Evolutionary conservation across 2,797 vertebrate genomes (phyloP).

Genomic region (Clarias fuscus): DNA sequence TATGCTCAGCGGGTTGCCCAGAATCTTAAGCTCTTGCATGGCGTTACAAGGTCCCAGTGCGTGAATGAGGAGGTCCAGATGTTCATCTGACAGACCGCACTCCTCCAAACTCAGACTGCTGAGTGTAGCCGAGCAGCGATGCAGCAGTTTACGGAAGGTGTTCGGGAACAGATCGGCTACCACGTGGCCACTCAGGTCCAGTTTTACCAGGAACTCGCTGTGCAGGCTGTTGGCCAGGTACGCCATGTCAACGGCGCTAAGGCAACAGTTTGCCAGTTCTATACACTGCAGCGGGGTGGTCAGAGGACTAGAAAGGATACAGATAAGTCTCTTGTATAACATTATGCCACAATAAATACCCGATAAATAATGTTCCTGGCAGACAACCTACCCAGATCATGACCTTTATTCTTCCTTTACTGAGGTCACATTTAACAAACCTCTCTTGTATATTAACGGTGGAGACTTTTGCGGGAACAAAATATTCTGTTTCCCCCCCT

Average conservation of each 20-base stretch:
- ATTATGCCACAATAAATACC: neutral
- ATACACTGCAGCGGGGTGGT: constrained; percentile 82
- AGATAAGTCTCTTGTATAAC: neutral
- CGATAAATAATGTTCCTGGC: neutral
- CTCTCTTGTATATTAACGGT: neutral
- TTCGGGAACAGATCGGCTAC: constrained; percentile 77
- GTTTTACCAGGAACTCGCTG: constrained; percentile 77
- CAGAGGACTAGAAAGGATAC: constrained; percentile 75
- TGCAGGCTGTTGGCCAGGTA: constrained; percentile 90
- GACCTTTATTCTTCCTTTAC: neutral
- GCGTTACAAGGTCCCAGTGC: constrained; percentile 76
- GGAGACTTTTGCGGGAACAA: too few species aligned
- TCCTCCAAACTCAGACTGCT: constrained; percentile 84
- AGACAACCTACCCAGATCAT: too few species aligned
- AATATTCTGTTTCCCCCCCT: too few species aligned
- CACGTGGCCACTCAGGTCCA: constrained; percentile 92
- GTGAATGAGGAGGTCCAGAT: constrained; percentile 73
- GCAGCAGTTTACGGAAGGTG: constrained; percentile 83
- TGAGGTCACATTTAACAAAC: neutral
- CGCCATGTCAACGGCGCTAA: constrained; percentile 85
- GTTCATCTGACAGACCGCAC: constrained; percentile 81
- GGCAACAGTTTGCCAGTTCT: constrained; percentile 87
- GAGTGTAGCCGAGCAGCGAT: constrained; percentile 78
- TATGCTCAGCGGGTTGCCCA: constrained; percentile 89
- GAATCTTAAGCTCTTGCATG: constrained; percentile 83